Conservation (phyloP, 2,797 vertebrate genomes). For the Notolepis coatsorum region DNA sequence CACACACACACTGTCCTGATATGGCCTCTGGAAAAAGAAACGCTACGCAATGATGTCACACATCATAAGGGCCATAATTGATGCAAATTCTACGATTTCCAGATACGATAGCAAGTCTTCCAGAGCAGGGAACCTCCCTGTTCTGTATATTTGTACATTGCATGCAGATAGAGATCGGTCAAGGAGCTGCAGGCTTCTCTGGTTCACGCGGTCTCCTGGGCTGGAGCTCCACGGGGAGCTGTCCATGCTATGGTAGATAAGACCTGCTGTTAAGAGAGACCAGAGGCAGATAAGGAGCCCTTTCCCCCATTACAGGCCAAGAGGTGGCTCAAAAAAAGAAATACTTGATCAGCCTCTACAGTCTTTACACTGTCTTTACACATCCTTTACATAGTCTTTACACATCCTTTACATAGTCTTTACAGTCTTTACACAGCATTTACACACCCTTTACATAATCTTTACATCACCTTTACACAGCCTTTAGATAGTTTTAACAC, state of each 20-base stretch:
- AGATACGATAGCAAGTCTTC: slow-evolving; percentile 27
- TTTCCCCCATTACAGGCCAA: slow-evolving; percentile 50
- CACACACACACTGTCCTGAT: slow-evolving; percentile 11
- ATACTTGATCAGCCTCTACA: too few relatives aligned
- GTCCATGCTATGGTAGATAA: slow-evolving; percentile 40
- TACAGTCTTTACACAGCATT: too few relatives aligned
- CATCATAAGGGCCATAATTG: too few relatives aligned
- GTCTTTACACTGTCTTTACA: too few relatives aligned
- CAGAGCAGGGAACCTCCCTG: slow-evolving; percentile 1
- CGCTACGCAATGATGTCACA: slow-evolving; percentile 33
- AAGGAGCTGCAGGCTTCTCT: slow-evolving; percentile 5
- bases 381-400: too few relatives aligned
- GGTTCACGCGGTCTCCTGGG: slow-evolving; percentile 12
- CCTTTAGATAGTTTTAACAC: too few relatives aligned
- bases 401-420: too few relatives aligned
- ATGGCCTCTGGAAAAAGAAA: slow-evolving; percentile 29
- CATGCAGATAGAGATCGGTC: slow-evolving; percentile 32
- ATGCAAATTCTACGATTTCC: slow-evolving; percentile 28
- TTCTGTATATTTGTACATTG: background rate
- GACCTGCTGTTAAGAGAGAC: slow-evolving; percentile 48
- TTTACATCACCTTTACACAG: too few relatives aligned
- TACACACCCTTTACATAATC: too few relatives aligned
- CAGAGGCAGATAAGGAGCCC: slow-evolving; percentile 50
- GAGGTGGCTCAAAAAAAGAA: slow-evolving; percentile 68
- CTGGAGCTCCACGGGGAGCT: slow-evolving; percentile 34